These are phyloP conservation scores for Oscheius onirici DNA, from an alignment of 2,888 invertebrate species.

Conservation along the genomic window DNA sequence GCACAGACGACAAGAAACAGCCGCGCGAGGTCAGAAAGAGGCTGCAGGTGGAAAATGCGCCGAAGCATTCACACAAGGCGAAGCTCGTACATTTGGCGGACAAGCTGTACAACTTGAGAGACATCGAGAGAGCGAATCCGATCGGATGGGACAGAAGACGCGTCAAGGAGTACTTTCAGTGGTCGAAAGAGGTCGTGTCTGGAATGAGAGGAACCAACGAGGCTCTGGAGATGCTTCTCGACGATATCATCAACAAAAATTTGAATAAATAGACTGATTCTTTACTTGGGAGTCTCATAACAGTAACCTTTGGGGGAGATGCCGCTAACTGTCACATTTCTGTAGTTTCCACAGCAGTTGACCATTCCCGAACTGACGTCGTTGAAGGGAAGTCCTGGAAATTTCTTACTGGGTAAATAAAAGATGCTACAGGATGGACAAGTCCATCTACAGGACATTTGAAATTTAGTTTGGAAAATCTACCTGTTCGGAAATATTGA, in stretches of 20 bases:
- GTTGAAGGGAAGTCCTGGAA: neutral
- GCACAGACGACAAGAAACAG: constrained; percentile 80
- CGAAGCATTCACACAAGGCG: constrained; percentile 73
- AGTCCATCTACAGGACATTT: too few relatives aligned
- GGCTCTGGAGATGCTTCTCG: constrained; percentile 58
- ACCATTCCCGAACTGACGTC: constrained; percentile 33
- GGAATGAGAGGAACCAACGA: constrained; percentile 66
- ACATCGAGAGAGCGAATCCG: constrained; percentile 76
- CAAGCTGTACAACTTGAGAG: constrained; percentile 84
- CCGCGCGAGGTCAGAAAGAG: constrained; percentile 78
- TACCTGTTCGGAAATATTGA: constrained; percentile 38
- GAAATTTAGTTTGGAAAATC: too few relatives aligned
- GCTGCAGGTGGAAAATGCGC: constrained; percentile 60
- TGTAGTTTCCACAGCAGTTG: constrained; percentile 44
- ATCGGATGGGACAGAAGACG: constrained; percentile 63
- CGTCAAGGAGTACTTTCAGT: constrained; percentile 67
- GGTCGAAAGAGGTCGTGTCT: constrained; percentile 60
- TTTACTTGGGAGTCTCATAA: neutral
- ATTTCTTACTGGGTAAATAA: neutral
- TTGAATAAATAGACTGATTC: constrained; percentile 9
- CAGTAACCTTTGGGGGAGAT: constrained; percentile 7
- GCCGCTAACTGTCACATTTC: constrained; percentile 38
- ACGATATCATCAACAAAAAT: constrained; percentile 64
- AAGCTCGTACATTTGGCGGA: constrained; percentile 84
- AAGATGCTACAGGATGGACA: too few relatives aligned